Base-by-base conservation (phyloP, 2,888 invertebrate genomes). In the Folsomia manolachei region DNA sequence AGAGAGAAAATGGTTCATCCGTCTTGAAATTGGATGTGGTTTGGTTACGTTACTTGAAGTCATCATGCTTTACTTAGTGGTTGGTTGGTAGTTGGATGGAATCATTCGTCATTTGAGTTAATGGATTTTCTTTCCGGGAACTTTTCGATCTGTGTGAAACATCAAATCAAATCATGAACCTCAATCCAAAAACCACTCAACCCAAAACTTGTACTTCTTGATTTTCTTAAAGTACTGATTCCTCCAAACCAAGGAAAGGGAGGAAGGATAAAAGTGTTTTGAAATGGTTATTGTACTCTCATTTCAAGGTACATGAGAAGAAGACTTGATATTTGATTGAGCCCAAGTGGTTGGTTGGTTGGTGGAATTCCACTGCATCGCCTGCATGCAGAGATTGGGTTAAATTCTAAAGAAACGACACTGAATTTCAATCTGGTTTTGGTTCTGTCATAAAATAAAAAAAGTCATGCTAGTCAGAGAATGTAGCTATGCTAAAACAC, bases 381-480 rank as follows among this genome's bases (percentile, higher is more conserved):
- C 4, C 4, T 39, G 39, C n/a, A n/a, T 39, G 39, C 7, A 39
- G 39, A 39, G 39, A 39, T 39, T 39, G 56, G 56, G 56, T 19
- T 56, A 56, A 21, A 21, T 14, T 62, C 25, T 23, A 62, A 23
- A 62, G 62, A 62, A 62, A 62, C 14, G 62, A 62, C 62, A 62
- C 62, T 62, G 62, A 62, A 56, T 56, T 56, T 56, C 56, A 56
- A 56, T 56, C 56, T 56, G 56, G 56, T 56, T 56, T 19, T 56
- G 56, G 56, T 56, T n/a, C 56, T 56, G 56, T 56, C 56, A 56
- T 56, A 56, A 56, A 56, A 39, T 39, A 39, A 39, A n/a, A n/a
- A n/a, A 56, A 56, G 56, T 56, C 56, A 56, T 56, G 21, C 56
- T 56, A 7, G 18, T 51, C n/a, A n/a, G n/a, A n/a, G n/a, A n/a